Evolutionary conservation across 2,888 invertebrate genomes (phyloP), one percentile per base, ranked within the genome.

Genomic region (Xanthia icteritia): DNA sequence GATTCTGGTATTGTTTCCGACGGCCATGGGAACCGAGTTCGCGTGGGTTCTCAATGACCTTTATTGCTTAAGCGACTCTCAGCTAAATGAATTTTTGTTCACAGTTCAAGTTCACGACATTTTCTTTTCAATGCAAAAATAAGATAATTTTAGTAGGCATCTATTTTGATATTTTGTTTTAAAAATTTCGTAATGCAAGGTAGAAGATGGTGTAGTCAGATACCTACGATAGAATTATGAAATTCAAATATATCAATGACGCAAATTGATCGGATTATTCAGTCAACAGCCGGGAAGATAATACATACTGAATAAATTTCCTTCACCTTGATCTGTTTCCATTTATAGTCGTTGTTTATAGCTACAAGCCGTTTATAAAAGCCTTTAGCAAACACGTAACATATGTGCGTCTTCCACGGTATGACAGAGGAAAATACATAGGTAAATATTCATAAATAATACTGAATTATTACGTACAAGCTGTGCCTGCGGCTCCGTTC

Each of bases 1-100:
- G 90, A 92, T 92, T 94, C 92, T 92, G 93, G 94, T 94, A 95
- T 96, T 96, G 95, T 96, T 95, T 93, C 91, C 91, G 90, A 93
- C 91, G 93, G 92, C 93, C 93, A 94, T 95, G 94, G 94, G 95
- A 96, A 95, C 91, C 79, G 86, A 90, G 85, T 89, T 90, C 88
- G 92, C 91, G 90, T 92, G 90, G 91, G 90, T 92, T 92, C 91
- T 87, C 90, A 92, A 92, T 92, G 92, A 93, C 93, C 93, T 95
- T 94, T 93, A 92, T 92, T 91, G 89, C 90, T 88, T 87, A 87
- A 88, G 86, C 86, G 89, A 88, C 82, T 86, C 84, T 77, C 78
- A 82, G 84, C 85, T 77, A 86, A 91, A 91, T 89, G 70, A 79
- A 87, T 89, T 91, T 91, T 90, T 86, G 86, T 89, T 89, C 77